Percentiles rank a stretch among this genome's conserved stretches.
Evolutionary conservation across 2,797 vertebrate genomes (phyloP).

Genomic region (Ctenochaetus hawaiiensis): DNA sequence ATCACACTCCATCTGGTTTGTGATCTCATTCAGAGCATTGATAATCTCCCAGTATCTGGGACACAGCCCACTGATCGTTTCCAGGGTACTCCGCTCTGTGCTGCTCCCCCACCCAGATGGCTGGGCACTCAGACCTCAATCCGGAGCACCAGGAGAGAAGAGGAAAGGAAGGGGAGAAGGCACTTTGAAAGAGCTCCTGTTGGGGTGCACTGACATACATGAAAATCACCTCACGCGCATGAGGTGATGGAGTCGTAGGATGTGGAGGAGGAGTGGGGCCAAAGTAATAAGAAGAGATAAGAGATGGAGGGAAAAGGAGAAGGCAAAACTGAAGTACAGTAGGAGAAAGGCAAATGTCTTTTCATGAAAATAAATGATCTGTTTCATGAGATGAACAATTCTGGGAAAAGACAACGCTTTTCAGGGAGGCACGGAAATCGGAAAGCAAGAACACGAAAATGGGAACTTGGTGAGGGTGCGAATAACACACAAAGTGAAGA

Average conservation of each 20-base stretch:
- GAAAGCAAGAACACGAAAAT: constrained; percentile 51
- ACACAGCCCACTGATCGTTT: constrained; percentile 81
- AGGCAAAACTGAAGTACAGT: not conserved
- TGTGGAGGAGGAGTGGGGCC: constrained; percentile 12
- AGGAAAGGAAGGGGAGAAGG: constrained; percentile 37
- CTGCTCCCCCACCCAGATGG: constrained; percentile 79
- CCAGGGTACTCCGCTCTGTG: constrained; percentile 74
- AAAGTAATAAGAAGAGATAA: not conserved
- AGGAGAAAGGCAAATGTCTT: constrained; percentile 24
- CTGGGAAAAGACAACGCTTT: constrained; percentile 31
- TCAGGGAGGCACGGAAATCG: constrained; percentile 14
- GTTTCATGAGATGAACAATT: constrained; percentile 40
- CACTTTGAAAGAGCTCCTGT: constrained; percentile 56
- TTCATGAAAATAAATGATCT: constrained; percentile 34
- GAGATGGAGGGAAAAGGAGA: constrained; percentile 2
- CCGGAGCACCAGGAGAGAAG: constrained; percentile 63
- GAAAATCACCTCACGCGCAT: constrained; percentile 31
- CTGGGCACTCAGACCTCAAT: constrained; percentile 80
- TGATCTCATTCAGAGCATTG: constrained; percentile 84
- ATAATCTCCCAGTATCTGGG: constrained; percentile 86
- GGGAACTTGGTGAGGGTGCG: constrained; percentile 48
- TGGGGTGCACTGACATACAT: constrained; percentile 61
- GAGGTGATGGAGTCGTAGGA: constrained; percentile 22
- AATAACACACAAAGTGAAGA: constrained; percentile 50
- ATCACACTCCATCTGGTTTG: constrained; percentile 82